phyloP scores from a whole-genome alignment of 1,140 invertebrate species.

The Drosophila arawakana region DNA sequence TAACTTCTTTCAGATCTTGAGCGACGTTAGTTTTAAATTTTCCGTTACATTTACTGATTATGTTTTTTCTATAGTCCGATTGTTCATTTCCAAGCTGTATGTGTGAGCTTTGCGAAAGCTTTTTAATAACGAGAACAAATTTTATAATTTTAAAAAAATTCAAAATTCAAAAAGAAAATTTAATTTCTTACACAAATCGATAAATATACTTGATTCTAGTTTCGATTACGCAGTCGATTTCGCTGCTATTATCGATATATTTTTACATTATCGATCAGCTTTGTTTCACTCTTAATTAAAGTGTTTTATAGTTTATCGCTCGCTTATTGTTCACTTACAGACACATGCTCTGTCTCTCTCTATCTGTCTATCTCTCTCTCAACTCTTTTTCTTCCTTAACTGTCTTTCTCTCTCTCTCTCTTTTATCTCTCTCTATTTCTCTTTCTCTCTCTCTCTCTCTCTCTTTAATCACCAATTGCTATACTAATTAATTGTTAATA shows the following conservation, averaged over 20 bases:
- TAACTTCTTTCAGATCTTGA: conserved; percentile 30
- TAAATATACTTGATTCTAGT: not conserved
- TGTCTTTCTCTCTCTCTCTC: conserved; percentile 60
- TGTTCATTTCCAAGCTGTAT: not conserved
- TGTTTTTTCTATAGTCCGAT: not conserved
- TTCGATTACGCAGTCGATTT: not conserved
- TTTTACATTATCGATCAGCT: not conserved
- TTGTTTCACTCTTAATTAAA: conserved; percentile 14
- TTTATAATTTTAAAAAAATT: too few species aligned
- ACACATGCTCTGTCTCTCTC: conserved; percentile 43
- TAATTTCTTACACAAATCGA: not conserved
- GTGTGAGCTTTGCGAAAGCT: too few species aligned
- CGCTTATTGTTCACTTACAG: conserved; percentile 52
- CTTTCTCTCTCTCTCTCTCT: conserved; percentile 61
- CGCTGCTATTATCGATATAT: not conserved
- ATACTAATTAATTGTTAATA: conserved; percentile 52
- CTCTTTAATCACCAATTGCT: conserved; percentile 55
- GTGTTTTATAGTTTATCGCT: conserved; percentile 37
- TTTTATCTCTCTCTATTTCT: conserved; percentile 53
- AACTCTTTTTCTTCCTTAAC: conserved; percentile 61
- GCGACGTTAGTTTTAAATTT: conserved; percentile 19
- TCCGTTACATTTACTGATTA: conserved; percentile 14
- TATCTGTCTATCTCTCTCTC: conserved; percentile 39
- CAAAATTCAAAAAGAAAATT: not conserved
- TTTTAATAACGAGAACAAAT: too few species aligned